phyloP scores from a whole-genome alignment of 23 tunicate species.

The Trididemnum miniatum region DNA sequence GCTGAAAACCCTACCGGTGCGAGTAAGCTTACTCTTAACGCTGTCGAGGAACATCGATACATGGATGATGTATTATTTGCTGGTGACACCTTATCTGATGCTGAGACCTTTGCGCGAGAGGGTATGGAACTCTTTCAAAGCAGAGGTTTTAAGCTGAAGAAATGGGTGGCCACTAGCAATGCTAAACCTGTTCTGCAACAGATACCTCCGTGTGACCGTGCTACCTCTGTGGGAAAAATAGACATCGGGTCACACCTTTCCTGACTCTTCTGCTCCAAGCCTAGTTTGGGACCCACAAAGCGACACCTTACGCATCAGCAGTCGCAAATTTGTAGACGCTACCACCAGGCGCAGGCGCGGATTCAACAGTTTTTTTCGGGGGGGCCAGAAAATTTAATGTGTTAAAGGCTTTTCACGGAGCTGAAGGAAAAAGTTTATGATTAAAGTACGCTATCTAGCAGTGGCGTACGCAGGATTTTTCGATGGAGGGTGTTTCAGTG shows the following conservation, averaged over 20 bases:
- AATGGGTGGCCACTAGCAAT: neutral
- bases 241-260: neutral
- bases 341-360: too few relatives aligned
- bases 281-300: neutral
- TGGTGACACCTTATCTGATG: neutral
- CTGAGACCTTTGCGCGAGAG: neutral
- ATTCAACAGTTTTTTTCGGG: too few relatives aligned
- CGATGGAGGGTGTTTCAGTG: too few relatives aligned
- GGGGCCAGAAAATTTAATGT: too few relatives aligned
- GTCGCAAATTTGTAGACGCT: neutral
- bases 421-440: too few relatives aligned
- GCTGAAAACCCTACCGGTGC: conserved; percentile 4
- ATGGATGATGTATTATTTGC: neutral
- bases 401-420: too few relatives aligned
- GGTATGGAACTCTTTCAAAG: neutral
- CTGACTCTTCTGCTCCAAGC: neutral
- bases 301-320: neutral
- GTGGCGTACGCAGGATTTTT: too few relatives aligned
- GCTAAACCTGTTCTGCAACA: neutral
- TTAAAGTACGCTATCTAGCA: too few relatives aligned
- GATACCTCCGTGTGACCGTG: neutral
- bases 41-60: neutral
- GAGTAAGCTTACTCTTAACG: neutral
- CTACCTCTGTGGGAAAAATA: neutral
- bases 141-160: conserved; percentile 19